phyloP scores from a whole-genome alignment of 2,113 vertebrate genomes.

The Cairina moschata region DNA sequence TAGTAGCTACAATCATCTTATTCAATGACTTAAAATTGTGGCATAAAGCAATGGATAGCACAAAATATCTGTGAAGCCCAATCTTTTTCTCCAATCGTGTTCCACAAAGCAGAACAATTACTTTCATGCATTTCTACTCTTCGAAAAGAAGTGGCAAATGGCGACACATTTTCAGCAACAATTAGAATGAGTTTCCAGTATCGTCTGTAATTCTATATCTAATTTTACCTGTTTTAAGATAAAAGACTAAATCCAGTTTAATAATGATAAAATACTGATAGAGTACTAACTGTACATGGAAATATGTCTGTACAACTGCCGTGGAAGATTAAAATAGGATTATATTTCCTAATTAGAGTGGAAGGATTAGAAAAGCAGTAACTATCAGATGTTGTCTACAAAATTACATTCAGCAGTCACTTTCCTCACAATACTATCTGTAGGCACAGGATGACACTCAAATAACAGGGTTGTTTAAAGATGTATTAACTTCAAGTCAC shows the following conservation, averaged over 20 bases:
- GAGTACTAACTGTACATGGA: background rate
- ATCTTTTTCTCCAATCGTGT: background rate
- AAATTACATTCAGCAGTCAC: background rate
- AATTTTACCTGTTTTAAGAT: background rate
- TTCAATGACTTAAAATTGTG: constrained; percentile 58
- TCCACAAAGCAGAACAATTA: constrained; percentile 10
- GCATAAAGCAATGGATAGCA: constrained; percentile 49
- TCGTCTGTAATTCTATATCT: background rate
- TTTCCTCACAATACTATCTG: background rate
- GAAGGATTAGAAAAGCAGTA: background rate
- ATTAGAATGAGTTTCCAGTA: background rate
- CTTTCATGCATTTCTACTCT: background rate
- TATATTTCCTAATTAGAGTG: background rate
- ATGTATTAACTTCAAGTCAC: background rate
- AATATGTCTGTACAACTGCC: background rate
- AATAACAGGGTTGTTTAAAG: background rate
- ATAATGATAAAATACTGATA: background rate
- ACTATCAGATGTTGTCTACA: background rate
- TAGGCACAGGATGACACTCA: background rate
- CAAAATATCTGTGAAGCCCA: constrained; percentile 32
- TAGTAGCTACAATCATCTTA: constrained; percentile 58
- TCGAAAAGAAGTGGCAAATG: background rate
- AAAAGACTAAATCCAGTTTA: background rate
- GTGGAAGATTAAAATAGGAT: constrained; percentile 8
- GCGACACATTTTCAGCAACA: background rate